Evolutionary conservation across 2,888 invertebrate genomes (phyloP).

Genomic region (Labia minor): DNA sequence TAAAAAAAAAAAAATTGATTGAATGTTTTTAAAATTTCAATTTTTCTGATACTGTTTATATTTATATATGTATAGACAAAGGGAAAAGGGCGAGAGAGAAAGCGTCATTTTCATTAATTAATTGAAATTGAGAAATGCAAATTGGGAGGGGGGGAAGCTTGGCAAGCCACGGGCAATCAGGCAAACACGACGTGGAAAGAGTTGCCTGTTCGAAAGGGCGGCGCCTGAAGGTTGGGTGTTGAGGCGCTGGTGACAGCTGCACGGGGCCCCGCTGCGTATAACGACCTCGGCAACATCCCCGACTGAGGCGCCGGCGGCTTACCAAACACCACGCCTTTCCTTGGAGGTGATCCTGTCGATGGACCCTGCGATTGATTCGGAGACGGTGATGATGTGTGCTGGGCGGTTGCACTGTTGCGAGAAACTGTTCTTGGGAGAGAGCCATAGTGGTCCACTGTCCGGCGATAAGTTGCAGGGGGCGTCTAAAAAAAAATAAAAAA

Average conservation of each 20-base stretch:
- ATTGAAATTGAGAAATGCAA: too few relatives aligned
- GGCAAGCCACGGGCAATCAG: slow-evolving; percentile 23
- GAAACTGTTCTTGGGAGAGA: slow-evolving; percentile 64
- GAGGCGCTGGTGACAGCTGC: slow-evolving; percentile 66
- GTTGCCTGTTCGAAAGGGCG: slow-evolving; percentile 32
- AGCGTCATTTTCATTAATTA: too few relatives aligned
- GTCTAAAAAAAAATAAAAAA: slow-evolving; percentile 47
- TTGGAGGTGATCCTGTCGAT: slow-evolving; percentile 27
- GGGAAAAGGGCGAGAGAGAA: too few relatives aligned
- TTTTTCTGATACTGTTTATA: too few relatives aligned
- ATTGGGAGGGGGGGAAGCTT: slow-evolving; percentile 33
- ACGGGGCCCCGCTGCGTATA: slow-evolving; percentile 38
- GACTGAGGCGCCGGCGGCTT: slow-evolving; percentile 35
- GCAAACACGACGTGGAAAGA: slow-evolving; percentile 48
- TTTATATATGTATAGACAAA: too few relatives aligned
- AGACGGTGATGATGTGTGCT: background rate
- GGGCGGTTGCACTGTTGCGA: slow-evolving; percentile 32
- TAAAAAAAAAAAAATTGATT: too few relatives aligned
- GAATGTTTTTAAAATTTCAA: too few relatives aligned
- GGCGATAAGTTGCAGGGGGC: slow-evolving; percentile 61
- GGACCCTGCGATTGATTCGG: slow-evolving; percentile 20
- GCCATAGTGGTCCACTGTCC: slow-evolving; percentile 62
- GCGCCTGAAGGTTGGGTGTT: slow-evolving; percentile 65
- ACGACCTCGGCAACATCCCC: slow-evolving; percentile 29
- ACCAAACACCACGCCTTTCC: slow-evolving; percentile 66